Percentiles rank a stretch among this genome's conserved stretches.
These are phyloP conservation scores for Elymnias hypermnestra DNA, from an alignment of 1,140 invertebrate genomes.

Conservation along the genomic window DNA sequence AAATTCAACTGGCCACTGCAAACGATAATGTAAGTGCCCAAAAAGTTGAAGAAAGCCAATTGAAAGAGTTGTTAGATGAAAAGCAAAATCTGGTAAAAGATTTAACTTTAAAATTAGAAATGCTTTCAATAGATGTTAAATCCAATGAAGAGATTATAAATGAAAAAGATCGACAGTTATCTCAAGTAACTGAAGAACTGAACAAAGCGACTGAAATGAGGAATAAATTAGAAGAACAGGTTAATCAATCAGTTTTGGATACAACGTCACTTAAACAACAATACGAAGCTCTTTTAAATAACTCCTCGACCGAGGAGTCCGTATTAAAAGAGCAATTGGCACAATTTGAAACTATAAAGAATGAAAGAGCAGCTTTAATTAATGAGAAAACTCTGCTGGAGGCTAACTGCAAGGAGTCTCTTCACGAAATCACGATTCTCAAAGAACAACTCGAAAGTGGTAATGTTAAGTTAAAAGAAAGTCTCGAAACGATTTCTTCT, in stretches of 20 bases:
- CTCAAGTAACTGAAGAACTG: slow-evolving; percentile 72
- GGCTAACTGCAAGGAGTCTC: slow-evolving; percentile 48
- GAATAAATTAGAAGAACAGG: slow-evolving; percentile 64
- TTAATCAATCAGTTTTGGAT: slow-evolving; percentile 49
- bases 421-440: slow-evolving; percentile 63
- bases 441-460: slow-evolving; percentile 43
- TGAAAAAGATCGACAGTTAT: slow-evolving; percentile 74
- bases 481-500: slow-evolving; percentile 33
- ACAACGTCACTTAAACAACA: slow-evolving; percentile 54
- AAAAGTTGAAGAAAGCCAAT: slow-evolving; percentile 38
- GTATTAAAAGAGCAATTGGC: slow-evolving; percentile 55
- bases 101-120: slow-evolving; percentile 62
- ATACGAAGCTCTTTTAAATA: slow-evolving; percentile 57
- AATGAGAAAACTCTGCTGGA: slow-evolving; percentile 54
- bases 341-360: slow-evolving; percentile 51
- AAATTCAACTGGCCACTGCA: slow-evolving; percentile 36
- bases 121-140: slow-evolving; percentile 68
- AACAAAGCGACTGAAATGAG: slow-evolving; percentile 68
- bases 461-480: slow-evolving; percentile 36
- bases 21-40: slow-evolving; percentile 44
- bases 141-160: slow-evolving; percentile 63
- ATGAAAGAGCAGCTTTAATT: slow-evolving; percentile 40
- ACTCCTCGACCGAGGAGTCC: slow-evolving; percentile 60
- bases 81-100: slow-evolving; percentile 68
- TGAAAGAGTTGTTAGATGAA: slow-evolving; percentile 51